Conservation (phyloP, 2,888 invertebrate genomes). For the Thumatha senex region DNA sequence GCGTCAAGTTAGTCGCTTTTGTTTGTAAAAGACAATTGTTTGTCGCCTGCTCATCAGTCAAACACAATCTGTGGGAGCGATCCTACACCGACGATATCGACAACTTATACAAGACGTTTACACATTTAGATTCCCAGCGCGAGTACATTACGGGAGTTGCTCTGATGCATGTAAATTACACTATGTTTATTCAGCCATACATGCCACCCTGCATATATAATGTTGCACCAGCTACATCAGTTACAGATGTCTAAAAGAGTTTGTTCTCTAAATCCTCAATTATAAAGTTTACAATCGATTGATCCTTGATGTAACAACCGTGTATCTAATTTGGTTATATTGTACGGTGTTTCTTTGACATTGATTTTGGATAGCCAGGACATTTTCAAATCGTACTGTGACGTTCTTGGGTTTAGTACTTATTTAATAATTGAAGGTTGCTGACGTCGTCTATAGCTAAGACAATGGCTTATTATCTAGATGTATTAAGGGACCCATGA, state of each 20-base stretch:
- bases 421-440: slow-evolving; percentile 54
- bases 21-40: slow-evolving; percentile 26
- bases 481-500: slow-evolving; percentile 33
- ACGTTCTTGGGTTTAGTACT: slow-evolving; percentile 40
- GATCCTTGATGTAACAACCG: slow-evolving; percentile 39
- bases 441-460: slow-evolving; percentile 39
- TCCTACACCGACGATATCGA: slow-evolving; percentile 47
- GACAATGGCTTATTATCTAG: slow-evolving; percentile 49
- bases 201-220: slow-evolving; percentile 75
- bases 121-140: slow-evolving; percentile 73
- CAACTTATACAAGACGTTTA: slow-evolving; percentile 58
- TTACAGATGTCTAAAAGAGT: slow-evolving; percentile 24
- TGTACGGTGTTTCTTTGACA: slow-evolving; percentile 71
- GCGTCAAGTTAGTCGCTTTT: slow-evolving; percentile 6
- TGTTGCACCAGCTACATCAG: slow-evolving; percentile 51
- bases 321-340: slow-evolving; percentile 58
- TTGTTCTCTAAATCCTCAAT: slow-evolving; percentile 29
- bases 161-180: slow-evolving; percentile 79
- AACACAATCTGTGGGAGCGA: slow-evolving; percentile 47
- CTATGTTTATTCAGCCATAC: slow-evolving; percentile 78
- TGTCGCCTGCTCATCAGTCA: slow-evolving; percentile 27
- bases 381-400: slow-evolving; percentile 58
- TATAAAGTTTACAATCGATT: slow-evolving; percentile 48
- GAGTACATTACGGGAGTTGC: slow-evolving; percentile 78
- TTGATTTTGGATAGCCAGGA: slow-evolving; percentile 68